Evolutionary conservation across 1,140 invertebrate species (phyloP).

Genomic region (Diploscapter pachys): DNA sequence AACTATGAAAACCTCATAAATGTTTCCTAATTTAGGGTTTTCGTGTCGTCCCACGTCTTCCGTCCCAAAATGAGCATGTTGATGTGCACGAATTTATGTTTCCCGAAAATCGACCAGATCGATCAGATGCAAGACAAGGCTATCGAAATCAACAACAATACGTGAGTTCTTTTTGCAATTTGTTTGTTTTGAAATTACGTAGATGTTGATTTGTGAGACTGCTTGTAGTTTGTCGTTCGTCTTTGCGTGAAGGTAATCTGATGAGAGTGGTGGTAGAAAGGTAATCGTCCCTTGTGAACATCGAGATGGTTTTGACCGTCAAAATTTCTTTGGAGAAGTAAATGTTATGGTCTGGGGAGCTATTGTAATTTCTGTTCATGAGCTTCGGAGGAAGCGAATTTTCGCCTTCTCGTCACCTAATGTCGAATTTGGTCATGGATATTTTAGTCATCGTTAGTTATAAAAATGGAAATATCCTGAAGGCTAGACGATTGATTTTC

Average conservation of each 20-base stretch:
- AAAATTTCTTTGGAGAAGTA: neutral
- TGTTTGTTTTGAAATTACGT: neutral
- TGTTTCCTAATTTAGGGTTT: too few relatives aligned
- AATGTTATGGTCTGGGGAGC: too few relatives aligned
- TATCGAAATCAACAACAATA: conserved; percentile 14
- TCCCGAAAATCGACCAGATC: neutral
- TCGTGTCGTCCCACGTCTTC: too few relatives aligned
- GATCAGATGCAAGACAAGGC: neutral
- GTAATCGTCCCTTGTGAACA: neutral
- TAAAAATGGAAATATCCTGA: too few relatives aligned
- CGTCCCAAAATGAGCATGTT: conserved; percentile 9
- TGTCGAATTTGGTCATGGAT: too few relatives aligned
- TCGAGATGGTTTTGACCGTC: neutral
- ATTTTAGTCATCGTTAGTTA: too few relatives aligned
- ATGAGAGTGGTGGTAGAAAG: neutral
- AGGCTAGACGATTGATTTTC: too few relatives aligned
- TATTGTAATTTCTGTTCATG: too few relatives aligned
- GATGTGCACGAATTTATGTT: conserved; percentile 7
- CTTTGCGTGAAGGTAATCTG: neutral
- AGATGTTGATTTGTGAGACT: neutral
- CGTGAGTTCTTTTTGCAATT: neutral
- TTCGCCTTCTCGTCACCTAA: too few relatives aligned
- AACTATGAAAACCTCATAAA: too few relatives aligned
- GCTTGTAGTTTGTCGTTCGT: neutral
- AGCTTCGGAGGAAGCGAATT: too few relatives aligned